A percentile compares a stretch with the other conserved stretches of the same genome.
Conservation (phyloP, 2,888 invertebrate species). For the Eupithecia subumbrata region DNA sequence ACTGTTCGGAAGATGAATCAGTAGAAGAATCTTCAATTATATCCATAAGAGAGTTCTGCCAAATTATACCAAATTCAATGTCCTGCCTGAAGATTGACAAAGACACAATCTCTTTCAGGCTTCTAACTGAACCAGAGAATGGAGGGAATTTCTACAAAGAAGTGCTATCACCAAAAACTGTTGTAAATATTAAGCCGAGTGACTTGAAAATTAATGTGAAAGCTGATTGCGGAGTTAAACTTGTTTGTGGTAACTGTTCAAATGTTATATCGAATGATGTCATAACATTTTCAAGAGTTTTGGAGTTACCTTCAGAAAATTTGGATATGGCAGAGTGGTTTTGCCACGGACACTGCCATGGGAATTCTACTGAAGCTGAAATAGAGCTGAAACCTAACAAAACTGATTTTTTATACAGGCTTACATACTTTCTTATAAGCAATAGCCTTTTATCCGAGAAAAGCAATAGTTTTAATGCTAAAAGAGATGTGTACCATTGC, state of each 20-base stretch:
- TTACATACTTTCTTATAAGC: conserved; percentile 82
- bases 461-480: conserved; percentile 72
- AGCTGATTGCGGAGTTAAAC: conserved; percentile 58
- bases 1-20: conserved; percentile 74
- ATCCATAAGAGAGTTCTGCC: conserved; percentile 71
- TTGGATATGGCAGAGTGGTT: conserved; percentile 87
- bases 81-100: conserved; percentile 78
- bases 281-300: conserved; percentile 82
- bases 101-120: conserved; percentile 76
- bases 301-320: conserved; percentile 85
- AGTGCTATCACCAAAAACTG: conserved; percentile 52
- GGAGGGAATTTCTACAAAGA: conserved; percentile 80
- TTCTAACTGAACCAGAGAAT: conserved; percentile 74
- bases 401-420: conserved; percentile 83
- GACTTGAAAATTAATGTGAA: conserved; percentile 65
- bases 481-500: conserved; percentile 80
- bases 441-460: conserved; percentile 68
- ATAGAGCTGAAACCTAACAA: conserved; percentile 73
- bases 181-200: conserved; percentile 47
- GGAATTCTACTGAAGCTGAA: conserved; percentile 48
- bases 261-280: conserved; percentile 75
- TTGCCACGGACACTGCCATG: conserved; percentile 82
- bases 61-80: conserved; percentile 79
- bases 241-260: conserved; percentile 72
- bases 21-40: conserved; percentile 66